These are phyloP conservation scores for Scelioninae gen. 2 DNA, from an alignment of 2,888 invertebrate species.

Conservation along the genomic window DNA sequence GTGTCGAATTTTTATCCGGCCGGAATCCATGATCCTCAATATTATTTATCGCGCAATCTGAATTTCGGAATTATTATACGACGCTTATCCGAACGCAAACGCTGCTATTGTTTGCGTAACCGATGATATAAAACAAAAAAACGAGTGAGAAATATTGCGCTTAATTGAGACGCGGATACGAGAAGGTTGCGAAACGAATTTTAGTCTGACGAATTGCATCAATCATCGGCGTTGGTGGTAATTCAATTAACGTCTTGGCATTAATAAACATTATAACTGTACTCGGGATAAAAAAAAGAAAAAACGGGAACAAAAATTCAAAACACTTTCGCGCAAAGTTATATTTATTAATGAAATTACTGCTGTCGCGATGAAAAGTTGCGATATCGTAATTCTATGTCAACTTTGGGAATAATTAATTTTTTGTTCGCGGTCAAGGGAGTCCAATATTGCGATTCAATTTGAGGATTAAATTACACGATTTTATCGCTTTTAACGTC, in stretches of 20 bases:
- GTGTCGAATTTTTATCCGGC: no score
- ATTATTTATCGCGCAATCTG: no score
- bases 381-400: conserved; percentile 4
- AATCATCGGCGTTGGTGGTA: conserved; percentile 52
- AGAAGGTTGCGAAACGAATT: conserved; percentile 48
- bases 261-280: conserved; percentile 57
- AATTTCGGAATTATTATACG: neutral
- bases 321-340: conserved; percentile 35
- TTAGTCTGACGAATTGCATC: conserved; percentile 49
- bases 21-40: no score
- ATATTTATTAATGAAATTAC: conserved; percentile 52
- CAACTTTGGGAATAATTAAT: no score
- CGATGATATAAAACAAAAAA: conserved; percentile 2
- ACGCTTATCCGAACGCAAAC: neutral
- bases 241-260: conserved; percentile 54
- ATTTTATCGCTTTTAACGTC: no score
- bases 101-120: conserved; percentile 33
- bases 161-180: conserved; percentile 47
- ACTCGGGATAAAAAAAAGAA: conserved; percentile 39
- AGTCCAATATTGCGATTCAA: no score
- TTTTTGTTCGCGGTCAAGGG: no score
- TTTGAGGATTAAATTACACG: no score
- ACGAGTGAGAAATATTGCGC: conserved; percentile 10
- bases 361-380: conserved; percentile 19
- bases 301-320: no score